Conservation (phyloP, 2,797 vertebrate genomes). For the Sphenopsis melanotis region DNA sequence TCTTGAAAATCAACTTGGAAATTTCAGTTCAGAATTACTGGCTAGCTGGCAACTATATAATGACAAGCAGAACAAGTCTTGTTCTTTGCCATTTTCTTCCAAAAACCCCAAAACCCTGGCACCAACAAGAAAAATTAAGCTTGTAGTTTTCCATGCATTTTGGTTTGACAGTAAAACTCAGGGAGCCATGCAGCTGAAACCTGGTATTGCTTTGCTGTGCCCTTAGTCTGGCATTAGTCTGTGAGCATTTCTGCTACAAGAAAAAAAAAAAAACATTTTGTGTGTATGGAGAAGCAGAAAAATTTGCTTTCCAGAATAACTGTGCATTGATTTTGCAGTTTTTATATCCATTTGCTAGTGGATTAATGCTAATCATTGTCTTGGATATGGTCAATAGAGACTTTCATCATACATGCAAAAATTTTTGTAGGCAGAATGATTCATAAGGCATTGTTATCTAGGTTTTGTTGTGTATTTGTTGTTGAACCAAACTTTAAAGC, state of each 20-base stretch:
- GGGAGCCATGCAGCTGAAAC: background rate
- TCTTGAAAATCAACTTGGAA: background rate
- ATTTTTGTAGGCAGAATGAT: background rate
- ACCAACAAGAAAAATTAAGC: background rate
- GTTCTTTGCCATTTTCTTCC: background rate
- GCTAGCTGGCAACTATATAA: background rate
- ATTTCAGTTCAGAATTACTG: background rate
- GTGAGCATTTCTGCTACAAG: background rate
- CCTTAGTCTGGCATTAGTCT: background rate
- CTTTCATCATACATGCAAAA: background rate
- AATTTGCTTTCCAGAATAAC: background rate
- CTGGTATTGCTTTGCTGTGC: background rate
- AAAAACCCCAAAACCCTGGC: rapidly evolving
- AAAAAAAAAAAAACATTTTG: background rate
- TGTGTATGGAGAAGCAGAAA: background rate
- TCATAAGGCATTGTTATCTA: background rate
- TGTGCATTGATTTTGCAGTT: background rate
- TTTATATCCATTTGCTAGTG: background rate
- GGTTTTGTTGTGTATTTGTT: background rate
- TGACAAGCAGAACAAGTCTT: background rate
- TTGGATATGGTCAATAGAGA: background rate
- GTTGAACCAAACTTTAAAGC: background rate
- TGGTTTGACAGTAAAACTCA: background rate
- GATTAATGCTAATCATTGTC: background rate
- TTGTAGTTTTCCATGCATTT: background rate